Conservation (phyloP, 2,797 vertebrate genomes). For the Cryptoprocta ferox region DNA sequence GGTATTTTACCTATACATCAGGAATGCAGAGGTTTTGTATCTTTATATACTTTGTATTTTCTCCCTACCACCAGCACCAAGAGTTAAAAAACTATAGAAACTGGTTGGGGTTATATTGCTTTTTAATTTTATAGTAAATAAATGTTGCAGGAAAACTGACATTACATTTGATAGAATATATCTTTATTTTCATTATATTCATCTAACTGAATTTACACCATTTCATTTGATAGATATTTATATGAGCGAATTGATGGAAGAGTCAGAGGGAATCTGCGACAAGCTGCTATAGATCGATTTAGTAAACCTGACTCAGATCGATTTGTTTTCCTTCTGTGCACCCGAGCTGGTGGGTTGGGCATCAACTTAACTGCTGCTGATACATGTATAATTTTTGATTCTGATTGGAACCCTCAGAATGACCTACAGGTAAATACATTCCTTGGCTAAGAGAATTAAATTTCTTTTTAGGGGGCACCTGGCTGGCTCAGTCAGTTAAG, state of each 20-base stretch:
- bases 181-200: slow-evolving; percentile 49
- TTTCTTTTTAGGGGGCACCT: neutral
- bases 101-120: neutral
- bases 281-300: slow-evolving; percentile 99
- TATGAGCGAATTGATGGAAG: slow-evolving; percentile 98
- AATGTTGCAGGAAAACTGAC: neutral
- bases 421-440: slow-evolving; percentile 94
- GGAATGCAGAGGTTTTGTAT: neutral
- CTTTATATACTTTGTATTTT: slow-evolving; percentile 38
- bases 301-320: slow-evolving; percentile 98
- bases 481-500: too few relatives aligned
- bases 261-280: slow-evolving; percentile 96
- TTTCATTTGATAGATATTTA: slow-evolving; percentile 90
- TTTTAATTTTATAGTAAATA: slow-evolving; percentile 24
- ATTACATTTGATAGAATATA: slow-evolving; percentile 10
- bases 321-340: slow-evolving; percentile 99
- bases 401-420: slow-evolving; percentile 99
- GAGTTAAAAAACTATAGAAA: slow-evolving; percentile 27
- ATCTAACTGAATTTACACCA: neutral
- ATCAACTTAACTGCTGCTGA: slow-evolving; percentile 99
- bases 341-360: slow-evolving; percentile 96
- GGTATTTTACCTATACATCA: neutral
- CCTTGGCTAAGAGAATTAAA: neutral
- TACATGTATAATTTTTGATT: slow-evolving; percentile 99
- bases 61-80: neutral